These are phyloP conservation scores for Heliconius ethilla DNA, from an alignment of 2,888 invertebrate genomes.

Conservation along the genomic window DNA sequence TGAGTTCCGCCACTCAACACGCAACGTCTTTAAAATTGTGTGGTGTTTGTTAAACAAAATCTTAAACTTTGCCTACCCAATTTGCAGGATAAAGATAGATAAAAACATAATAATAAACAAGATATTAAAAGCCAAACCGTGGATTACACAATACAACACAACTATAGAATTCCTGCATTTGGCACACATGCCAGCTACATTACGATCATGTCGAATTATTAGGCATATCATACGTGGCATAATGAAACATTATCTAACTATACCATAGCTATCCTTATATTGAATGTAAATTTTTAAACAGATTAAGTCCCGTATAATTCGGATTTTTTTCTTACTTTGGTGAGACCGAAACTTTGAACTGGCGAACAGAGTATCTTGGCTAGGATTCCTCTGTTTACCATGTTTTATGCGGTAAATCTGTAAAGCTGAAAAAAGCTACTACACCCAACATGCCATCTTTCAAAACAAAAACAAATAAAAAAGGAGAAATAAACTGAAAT, in stretches of 20 bases:
- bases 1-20: not conserved
- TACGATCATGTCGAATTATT: slow-evolving; percentile 1
- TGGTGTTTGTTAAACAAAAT: not conserved
- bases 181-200: not conserved
- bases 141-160: not conserved
- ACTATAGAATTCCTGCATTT: not conserved
- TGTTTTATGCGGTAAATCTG: too few species aligned
- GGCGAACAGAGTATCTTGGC: not conserved
- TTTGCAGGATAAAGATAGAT: not conserved
- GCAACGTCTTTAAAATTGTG: not conserved
- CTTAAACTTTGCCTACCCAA: not conserved
- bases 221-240: not conserved
- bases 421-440: too few species aligned
- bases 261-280: not conserved
- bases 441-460: too few species aligned
- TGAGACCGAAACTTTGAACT: not conserved
- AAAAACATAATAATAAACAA: not conserved
- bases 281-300: too few species aligned
- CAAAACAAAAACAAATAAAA: too few species aligned
- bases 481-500: too few species aligned
- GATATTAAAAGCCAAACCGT: not conserved
- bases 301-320: too few species aligned
- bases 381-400: not conserved
- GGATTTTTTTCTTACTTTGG: too few species aligned
- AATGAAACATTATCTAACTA: not conserved